Conservation (phyloP, 2,888 invertebrate genomes). For the Aphidius colemani region DNA sequence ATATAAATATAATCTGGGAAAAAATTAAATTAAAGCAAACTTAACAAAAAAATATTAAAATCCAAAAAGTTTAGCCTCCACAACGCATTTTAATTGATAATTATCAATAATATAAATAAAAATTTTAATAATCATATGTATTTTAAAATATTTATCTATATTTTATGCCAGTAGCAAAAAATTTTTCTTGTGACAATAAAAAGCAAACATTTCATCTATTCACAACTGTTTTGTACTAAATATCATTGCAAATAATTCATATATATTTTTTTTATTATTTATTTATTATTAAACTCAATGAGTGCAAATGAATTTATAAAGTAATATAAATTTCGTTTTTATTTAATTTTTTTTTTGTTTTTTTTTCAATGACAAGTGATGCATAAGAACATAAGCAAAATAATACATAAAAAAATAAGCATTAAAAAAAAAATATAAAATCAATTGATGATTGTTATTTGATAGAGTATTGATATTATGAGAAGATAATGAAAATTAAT, state of each 20-base stretch:
- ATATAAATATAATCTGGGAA: slow-evolving; percentile 1
- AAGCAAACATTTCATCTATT: slow-evolving; percentile 7
- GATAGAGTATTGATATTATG: no score
- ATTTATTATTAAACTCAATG: no score
- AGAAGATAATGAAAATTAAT: no score
- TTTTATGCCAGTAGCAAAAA: no score
- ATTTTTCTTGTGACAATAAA: not conserved
- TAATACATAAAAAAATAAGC: slow-evolving; percentile 3
- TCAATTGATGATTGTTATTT: no score
- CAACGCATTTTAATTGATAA: slow-evolving; percentile 9
- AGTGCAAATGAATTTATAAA: no score
- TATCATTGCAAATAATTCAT: slow-evolving; percentile 4
- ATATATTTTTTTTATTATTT: not conserved
- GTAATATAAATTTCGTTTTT: not conserved
- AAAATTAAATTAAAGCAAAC: slow-evolving; percentile 2
- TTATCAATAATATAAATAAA: slow-evolving; percentile 5
- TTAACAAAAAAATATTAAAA: not conserved
- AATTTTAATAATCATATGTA: not conserved
- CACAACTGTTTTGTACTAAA: slow-evolving; percentile 10
- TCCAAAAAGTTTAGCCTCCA: slow-evolving; percentile 8
- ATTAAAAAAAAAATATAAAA: not conserved
- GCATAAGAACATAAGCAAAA: slow-evolving; percentile 1
- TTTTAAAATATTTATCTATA: no score
- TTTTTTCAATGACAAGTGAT: slow-evolving; percentile 24
- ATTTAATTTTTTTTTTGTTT: slow-evolving; percentile 7